Evolutionary conservation across 2,888 invertebrate genomes (phyloP).

Genomic region (Tromatobia lineatoria): DNA sequence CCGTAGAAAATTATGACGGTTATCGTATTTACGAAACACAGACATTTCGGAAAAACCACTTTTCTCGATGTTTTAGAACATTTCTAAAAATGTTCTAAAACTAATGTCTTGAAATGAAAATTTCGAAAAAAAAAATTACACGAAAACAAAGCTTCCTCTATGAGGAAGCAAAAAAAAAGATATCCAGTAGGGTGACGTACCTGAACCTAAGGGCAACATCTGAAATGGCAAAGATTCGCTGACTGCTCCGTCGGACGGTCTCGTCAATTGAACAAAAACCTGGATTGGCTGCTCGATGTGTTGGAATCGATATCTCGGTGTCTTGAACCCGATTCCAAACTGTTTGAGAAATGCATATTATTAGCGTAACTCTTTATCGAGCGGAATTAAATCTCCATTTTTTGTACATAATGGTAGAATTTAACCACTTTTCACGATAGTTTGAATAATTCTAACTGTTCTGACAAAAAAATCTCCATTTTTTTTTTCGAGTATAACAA

Average conservation of each 20-base stretch:
- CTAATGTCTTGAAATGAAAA: too few species aligned
- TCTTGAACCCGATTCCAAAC: constrained; percentile 93
- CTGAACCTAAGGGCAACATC: constrained; percentile 92
- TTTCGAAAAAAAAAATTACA: too few species aligned
- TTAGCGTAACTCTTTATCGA: neutral
- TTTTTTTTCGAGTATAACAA: too few species aligned
- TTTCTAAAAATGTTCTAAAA: too few species aligned
- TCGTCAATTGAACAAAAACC: constrained; percentile 93
- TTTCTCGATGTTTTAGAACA: too few species aligned
- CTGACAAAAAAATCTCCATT: too few species aligned
- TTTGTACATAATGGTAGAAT: neutral
- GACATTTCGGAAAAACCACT: too few species aligned
- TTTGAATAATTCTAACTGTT: too few species aligned
- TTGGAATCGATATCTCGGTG: constrained; percentile 91
- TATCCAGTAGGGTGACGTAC: constrained; percentile 93
- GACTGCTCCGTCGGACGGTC: constrained; percentile 94
- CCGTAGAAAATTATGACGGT: too few species aligned
- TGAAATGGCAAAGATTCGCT: constrained; percentile 95
- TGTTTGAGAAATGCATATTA: constrained; percentile 58
- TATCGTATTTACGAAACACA: too few species aligned
- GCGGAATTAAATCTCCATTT: neutral
- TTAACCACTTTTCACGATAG: too few species aligned
- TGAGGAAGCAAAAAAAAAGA: constrained; percentile 87
- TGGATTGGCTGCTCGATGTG: constrained; percentile 91
- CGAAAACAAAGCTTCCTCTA: constrained; percentile 90